These are phyloP conservation scores for Zaprionus inermis DNA, from an alignment of 1,140 invertebrate genomes.

Conservation along the genomic window DNA sequence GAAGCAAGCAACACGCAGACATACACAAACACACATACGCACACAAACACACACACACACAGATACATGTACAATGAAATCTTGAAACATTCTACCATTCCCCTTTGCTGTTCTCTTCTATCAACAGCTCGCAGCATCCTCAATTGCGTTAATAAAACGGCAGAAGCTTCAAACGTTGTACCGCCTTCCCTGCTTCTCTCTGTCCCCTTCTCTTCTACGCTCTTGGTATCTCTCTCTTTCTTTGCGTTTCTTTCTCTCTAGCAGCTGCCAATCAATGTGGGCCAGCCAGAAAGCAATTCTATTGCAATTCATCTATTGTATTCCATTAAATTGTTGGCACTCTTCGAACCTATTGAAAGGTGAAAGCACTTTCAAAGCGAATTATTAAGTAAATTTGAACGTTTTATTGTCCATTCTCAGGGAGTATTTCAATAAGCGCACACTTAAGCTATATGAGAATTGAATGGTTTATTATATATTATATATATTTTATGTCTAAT, in stretches of 20 bases:
- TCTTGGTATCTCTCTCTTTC: neutral
- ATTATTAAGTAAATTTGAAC: conserved; percentile 7
- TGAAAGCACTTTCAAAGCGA: neutral
- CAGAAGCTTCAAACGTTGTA: conserved; percentile 21
- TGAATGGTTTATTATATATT: too few species aligned
- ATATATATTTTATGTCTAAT: too few species aligned
- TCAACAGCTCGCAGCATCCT: conserved; percentile 29
- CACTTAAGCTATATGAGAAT: neutral
- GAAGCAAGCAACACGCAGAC: conserved; percentile 10
- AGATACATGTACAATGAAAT: conserved; percentile 2
- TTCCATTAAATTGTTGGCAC: conserved; percentile 7
- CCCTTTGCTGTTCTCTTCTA: conserved; percentile 12
- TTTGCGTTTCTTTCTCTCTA: neutral
- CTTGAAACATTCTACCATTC: neutral
- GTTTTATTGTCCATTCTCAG: neutral
- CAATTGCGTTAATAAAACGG: conserved; percentile 69
- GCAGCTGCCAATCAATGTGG: neutral
- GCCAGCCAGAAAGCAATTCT: conserved; percentile 2
- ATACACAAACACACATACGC: conserved; percentile 21
- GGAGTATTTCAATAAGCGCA: neutral
- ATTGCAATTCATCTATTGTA: conserved; percentile 9
- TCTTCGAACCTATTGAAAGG: neutral
- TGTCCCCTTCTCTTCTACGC: neutral
- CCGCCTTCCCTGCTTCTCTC: conserved; percentile 31
- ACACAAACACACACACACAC: conserved; percentile 1